Base-by-base conservation (phyloP, 1,140 invertebrate species). In the Teleogryllus occipitalis region DNA sequence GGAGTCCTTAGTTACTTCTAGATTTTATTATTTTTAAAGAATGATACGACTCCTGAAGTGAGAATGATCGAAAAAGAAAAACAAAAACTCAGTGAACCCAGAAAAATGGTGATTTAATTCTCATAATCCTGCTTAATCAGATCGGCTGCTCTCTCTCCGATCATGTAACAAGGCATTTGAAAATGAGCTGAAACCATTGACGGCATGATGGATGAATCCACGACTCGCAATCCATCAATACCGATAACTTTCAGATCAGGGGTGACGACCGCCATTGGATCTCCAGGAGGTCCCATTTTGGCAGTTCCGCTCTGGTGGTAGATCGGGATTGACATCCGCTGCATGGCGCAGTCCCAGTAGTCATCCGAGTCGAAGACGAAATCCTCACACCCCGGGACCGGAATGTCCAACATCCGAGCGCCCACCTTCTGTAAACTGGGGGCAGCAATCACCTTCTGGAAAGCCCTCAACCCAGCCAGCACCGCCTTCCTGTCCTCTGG, bases 291-390 rank as follows among this genome's bases (percentile, higher is more conserved):
- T 46, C 79, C 81, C 82, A 82, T 83, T 14, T 77, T 90, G 76
- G 88, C 90, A 0, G 90, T 91, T 3, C 90, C 89, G n/a, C 89
- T 88, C 84, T 94, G 93, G 85, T 96, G 94, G 78, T 92, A 92
- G 73, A 94, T 85, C 21, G 92, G 93, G 65, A 90, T 90, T 2
- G 90, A 89, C 22, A 92, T 88, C 72, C 91, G 89, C 78, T 65
- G 80, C 27, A 78, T 78, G 15, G 75, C 47, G 21, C 79, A 80
- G 21, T 73, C 54, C 79, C 79, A 80, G 65, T 80, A 80, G 0
- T 80, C 79, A 27, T 80, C 79, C 8, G 75, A 77, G 6, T 27
- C 47, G 22, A 80, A 80, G 8, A 7, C 48, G 7, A 48, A n/a
- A 21, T 80, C 7, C 18, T 49, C 39, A 49, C 79, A 80, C 12